A percentile compares a stretch with the other conserved stretches of the same genome.
phyloP scores from a whole-genome alignment of 2,888 invertebrate species.

The Myopa testacea region DNA sequence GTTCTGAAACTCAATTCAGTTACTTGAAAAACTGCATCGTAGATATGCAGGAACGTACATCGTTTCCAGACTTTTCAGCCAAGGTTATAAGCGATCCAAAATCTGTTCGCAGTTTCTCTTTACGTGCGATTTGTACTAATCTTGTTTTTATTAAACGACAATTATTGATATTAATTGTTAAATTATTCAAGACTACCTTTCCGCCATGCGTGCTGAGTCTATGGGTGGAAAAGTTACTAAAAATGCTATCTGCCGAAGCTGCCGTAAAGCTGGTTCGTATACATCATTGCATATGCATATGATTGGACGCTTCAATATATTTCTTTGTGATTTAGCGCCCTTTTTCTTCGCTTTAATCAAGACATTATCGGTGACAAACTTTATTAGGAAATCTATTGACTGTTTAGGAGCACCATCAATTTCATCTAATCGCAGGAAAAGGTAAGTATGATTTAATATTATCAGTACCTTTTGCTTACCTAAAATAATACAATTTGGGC shows the following conservation, averaged over 20 bases:
- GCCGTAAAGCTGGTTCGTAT: slow-evolving; percentile 87
- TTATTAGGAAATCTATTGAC: slow-evolving; percentile 87
- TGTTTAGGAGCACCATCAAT: slow-evolving; percentile 95
- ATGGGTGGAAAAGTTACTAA: slow-evolving; percentile 79
- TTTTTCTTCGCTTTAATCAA: slow-evolving; percentile 64
- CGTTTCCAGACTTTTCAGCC: slow-evolving; percentile 87
- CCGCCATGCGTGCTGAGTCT: slow-evolving; percentile 71
- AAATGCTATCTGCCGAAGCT: slow-evolving; percentile 81
- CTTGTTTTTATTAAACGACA: slow-evolving; percentile 58
- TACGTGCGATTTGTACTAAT: slow-evolving; percentile 76
- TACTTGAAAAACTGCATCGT: slow-evolving; percentile 81
- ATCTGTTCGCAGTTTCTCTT: slow-evolving; percentile 78
- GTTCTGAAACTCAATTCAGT: background rate
- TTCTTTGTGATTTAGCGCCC: slow-evolving; percentile 71
- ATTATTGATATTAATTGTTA: too few relatives aligned
- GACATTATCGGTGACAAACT: slow-evolving; percentile 77
- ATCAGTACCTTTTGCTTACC: slow-evolving; percentile 63
- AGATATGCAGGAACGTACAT: slow-evolving; percentile 92
- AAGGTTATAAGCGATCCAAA: slow-evolving; percentile 79
- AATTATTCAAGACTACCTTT: slow-evolving; percentile 61
- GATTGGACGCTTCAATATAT: slow-evolving; percentile 84
- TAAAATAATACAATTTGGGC: slow-evolving; percentile 90
- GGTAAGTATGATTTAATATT: background rate
- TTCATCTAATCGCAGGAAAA: slow-evolving; percentile 78
- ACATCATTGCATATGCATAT: slow-evolving; percentile 98